Percentiles rank a stretch among this genome's conserved stretches.
Evolutionary conservation across 2,797 vertebrate species (phyloP).

Genomic region (Mormyrus hasselquistii): DNA sequence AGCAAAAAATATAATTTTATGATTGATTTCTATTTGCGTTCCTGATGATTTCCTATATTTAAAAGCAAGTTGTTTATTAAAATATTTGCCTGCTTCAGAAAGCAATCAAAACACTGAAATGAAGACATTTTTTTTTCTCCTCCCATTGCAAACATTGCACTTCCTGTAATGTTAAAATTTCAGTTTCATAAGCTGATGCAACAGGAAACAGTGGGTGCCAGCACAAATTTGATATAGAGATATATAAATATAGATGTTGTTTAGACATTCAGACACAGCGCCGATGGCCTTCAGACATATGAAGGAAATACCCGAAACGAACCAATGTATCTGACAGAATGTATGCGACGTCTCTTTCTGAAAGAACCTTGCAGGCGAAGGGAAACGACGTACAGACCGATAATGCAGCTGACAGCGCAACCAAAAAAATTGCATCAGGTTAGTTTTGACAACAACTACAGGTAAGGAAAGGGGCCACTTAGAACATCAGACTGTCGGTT

Average conservation of each 20-base stretch:
- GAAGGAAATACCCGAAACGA: neutral
- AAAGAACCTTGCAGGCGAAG: neutral
- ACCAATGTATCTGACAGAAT: neutral
- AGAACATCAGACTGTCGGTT: neutral
- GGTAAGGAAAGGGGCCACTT: neutral
- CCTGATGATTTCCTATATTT: neutral
- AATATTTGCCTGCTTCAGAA: neutral
- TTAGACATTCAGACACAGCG: neutral
- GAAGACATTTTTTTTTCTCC: neutral
- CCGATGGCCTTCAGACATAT: neutral
- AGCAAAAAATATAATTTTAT: neutral
- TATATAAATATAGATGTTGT: neutral
- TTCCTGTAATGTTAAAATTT: neutral
- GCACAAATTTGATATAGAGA: neutral
- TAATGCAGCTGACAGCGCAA: neutral
- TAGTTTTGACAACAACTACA: neutral
- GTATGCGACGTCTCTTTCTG: neutral
- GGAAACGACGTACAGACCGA: neutral
- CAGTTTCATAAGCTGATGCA: neutral
- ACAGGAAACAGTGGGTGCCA: neutral
- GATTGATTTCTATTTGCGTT: neutral
- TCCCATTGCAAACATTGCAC: neutral
- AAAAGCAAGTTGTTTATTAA: neutral
- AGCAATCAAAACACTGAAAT: neutral
- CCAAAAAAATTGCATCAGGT: neutral